Base-by-base conservation (phyloP, 2,113 vertebrate genomes). In the Sebastes schlegelii region DNA sequence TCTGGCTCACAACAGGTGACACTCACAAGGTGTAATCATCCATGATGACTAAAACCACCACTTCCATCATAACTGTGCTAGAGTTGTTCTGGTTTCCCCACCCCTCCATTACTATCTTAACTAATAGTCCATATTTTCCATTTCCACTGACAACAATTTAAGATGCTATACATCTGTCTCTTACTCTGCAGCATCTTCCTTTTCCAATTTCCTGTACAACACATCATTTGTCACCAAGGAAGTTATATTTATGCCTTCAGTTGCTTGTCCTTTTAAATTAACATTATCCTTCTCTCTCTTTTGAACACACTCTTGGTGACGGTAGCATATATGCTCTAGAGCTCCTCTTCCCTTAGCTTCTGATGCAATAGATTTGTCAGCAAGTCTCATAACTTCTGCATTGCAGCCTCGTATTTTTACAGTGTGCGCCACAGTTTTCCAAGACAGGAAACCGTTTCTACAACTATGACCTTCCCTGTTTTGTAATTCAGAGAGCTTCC, bases 231-330 rank as follows among this genome's bases (percentile, higher is more conserved):
- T 67, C 23, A 52, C 23, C 4, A 34, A 52, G 48, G 9, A 40
- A 40, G 16, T 8, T 23, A 8, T 21, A 74, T 55, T 60, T 61
- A 7, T 80, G 4, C 26, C 48, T 83, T 64, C 23, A 54, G 1
- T 49, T 73, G n/a, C 1, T 76, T 79, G 49, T 64, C 23, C 26
- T 77, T 77, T 76, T 60, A 11, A 7, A 62, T 71, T 79, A 4
- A 40, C 23, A 19, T 23, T 8, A 1, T 77, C 12, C 46, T 16
- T 52, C 14, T 10, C 17, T 57, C 6, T 48, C n/a, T 2, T 34
- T 26, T 11, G 5, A 34, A 9, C 2, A 6, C 10, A 2, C 19
- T 4, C 9, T 16, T 46, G 8, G 2, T 66, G 23, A 73, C 9
- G 9, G 6, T 34, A 61, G 13, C 17, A n/a, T 52, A 14, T 23